phyloP scores from a whole-genome alignment of 2,797 vertebrate genomes.

The Remorina albescens region DNA sequence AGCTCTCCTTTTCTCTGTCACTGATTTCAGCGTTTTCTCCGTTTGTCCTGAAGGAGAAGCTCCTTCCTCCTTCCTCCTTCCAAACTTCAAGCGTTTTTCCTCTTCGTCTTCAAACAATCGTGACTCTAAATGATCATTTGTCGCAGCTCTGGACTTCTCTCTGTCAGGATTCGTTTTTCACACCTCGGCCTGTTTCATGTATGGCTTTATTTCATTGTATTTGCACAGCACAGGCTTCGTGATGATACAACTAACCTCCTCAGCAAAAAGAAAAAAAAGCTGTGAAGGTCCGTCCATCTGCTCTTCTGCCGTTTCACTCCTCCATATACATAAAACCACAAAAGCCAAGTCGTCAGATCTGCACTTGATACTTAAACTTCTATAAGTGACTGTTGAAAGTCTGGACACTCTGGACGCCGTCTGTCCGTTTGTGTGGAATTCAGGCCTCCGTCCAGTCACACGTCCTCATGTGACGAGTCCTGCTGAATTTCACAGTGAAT shows the following conservation, averaged over 20 bases:
- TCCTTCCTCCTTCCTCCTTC: too few relatives aligned
- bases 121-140: not conserved
- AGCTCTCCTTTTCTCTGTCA: too few relatives aligned
- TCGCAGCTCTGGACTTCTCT: not conserved
- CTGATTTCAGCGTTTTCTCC: too few relatives aligned
- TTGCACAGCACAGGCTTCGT: not conserved
- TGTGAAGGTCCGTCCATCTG: not conserved
- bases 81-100: too few relatives aligned
- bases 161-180: not conserved
- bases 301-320: slow-evolving; percentile 30
- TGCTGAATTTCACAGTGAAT: slow-evolving; percentile 80
- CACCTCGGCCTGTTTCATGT: not conserved
- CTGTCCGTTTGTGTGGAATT: slow-evolving; percentile 67
- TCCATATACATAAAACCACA: not conserved
- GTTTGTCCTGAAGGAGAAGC: too few relatives aligned
- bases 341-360: not conserved
- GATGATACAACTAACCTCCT: slow-evolving; percentile 7
- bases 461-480: slow-evolving; percentile 71
- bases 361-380: slow-evolving; percentile 46
- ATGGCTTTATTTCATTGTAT: not conserved
- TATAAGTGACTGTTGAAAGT: slow-evolving; percentile 46
- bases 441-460: slow-evolving; percentile 78
- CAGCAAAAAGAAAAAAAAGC: slow-evolving; percentile 7
- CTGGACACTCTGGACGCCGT: slow-evolving; percentile 68
- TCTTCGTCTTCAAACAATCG: too few relatives aligned